phyloP scores from a whole-genome alignment of 2,113 vertebrate species.

The Megalops atlanticus region DNA sequence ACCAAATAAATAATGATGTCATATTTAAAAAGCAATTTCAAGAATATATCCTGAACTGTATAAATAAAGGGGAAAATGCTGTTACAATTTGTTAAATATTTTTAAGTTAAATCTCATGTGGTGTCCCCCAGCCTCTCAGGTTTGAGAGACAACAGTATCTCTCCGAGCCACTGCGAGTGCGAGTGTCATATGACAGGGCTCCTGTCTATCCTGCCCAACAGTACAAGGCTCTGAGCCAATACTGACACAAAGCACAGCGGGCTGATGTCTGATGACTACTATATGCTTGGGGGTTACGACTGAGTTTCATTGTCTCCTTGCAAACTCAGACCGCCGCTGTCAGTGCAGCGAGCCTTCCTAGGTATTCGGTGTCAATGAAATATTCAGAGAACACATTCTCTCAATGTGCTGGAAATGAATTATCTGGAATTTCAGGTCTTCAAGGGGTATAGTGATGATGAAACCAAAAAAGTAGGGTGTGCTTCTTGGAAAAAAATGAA shows the following conservation, averaged over 20 bases:
- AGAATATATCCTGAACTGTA: too few relatives aligned
- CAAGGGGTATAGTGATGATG: not conserved
- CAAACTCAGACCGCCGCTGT: not conserved
- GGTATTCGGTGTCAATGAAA: not conserved
- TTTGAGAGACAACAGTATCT: not conserved
- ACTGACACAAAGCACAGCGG: not conserved
- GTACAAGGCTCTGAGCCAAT: not conserved
- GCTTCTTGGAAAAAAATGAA: not conserved
- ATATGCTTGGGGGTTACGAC: not conserved
- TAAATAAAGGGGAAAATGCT: too few relatives aligned
- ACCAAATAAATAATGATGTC: too few relatives aligned
- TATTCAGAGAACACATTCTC: not conserved
- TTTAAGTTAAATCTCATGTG: too few relatives aligned
- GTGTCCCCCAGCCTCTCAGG: too few relatives aligned
- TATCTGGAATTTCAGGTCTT: not conserved
- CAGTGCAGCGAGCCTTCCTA: too few relatives aligned
- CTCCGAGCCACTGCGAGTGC: not conserved
- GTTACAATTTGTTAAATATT: too few relatives aligned
- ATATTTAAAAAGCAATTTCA: too few relatives aligned
- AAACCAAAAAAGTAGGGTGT: not conserved
- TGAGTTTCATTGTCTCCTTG: not conserved
- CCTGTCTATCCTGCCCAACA: too few relatives aligned
- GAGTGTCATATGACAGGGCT: not conserved
- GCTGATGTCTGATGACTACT: not conserved
- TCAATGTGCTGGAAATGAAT: not conserved